Base-by-base conservation (phyloP, 1,140 invertebrate species). In the Drosophila quadrilineata region DNA sequence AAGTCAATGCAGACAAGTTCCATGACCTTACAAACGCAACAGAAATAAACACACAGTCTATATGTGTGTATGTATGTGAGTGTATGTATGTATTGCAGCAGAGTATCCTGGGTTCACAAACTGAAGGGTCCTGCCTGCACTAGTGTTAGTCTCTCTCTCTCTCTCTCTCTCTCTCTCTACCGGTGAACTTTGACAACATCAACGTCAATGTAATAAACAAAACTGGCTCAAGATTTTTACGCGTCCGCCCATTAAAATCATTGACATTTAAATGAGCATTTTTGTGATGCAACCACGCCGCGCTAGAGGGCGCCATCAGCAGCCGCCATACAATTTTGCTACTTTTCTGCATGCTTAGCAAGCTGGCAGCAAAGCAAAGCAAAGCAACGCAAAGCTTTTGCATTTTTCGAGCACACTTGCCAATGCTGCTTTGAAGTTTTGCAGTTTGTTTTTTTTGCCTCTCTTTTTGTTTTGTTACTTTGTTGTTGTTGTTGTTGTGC, bases 1-100 rank as follows among this genome's bases (percentile, higher is more conserved):
- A 68, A 75, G 74, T 77, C 74, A 85, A 79, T 68, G 84, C 85
- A 87, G 85, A 87, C 84, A 87, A 87, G 84, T 87, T 87, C 84
- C 75, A 87, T 87, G 84, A 87, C 84, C 84, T 87, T 87, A 87
- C 84, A 87, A 85, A 84, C 70, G 67, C 68, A 85, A 58, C 54
- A 59, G 67, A 64, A 64, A 70, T 60, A 62, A 66, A 82, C 38
- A 82, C 56, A 64, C 48, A 38, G 36, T 50, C 40, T 31, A n/a
- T n/a, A n/a, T n/a, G n/a, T 67, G 35, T 70, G 45, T 24, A 24
- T 40, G 22, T 56, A 41, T 59, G 57, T 38, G 38, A 26, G 24
- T 16, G 21, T 6, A 10, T 9, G 24, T 10, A 8, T 17, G 36
- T 5, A 4, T 22, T 33, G 14, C 9, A 5, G 33, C 16, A 14